Conservation (phyloP, 2,797 vertebrate genomes). For the Cephalopachus bancanus region DNA sequence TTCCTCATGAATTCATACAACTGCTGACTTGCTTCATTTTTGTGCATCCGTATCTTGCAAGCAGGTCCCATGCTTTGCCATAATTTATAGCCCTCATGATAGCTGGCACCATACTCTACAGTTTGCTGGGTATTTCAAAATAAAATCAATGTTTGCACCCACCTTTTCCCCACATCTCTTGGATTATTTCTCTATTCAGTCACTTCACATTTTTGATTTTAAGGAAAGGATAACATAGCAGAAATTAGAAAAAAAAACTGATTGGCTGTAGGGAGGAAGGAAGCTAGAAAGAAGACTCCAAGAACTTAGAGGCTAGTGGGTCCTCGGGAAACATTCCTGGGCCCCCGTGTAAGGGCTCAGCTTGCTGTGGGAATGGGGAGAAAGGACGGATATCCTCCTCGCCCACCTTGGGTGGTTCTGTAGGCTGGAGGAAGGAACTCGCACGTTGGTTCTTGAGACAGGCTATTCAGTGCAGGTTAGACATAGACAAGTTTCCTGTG, state of each 20-base stretch:
- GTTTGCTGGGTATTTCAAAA: constrained; percentile 30
- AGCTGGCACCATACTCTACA: not conserved
- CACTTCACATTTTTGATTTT: not conserved
- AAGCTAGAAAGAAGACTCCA: not conserved
- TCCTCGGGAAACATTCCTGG: not conserved
- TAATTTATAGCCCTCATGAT: not conserved
- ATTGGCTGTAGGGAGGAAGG: not conserved
- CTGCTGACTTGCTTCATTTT: not conserved
- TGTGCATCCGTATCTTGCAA: not conserved
- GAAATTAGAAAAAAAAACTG: not conserved
- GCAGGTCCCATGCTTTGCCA: not conserved
- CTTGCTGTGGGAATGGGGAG: not conserved
- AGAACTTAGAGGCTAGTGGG: not conserved
- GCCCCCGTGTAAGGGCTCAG: not conserved
- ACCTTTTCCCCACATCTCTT: not conserved
- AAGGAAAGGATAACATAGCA: not conserved
- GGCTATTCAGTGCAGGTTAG: no score
- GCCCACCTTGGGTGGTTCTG: not conserved
- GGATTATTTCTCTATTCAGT: not conserved
- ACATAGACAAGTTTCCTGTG: no score
- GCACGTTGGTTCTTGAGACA: not conserved
- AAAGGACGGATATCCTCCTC: not conserved
- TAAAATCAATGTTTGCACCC: not conserved
- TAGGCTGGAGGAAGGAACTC: not conserved
- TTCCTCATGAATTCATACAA: not conserved